Percentiles rank a stretch among this genome's conserved stretches.
These are phyloP conservation scores for Callorhinus ursinus DNA, from an alignment of 2,113 vertebrate species.

Conservation along the genomic window DNA sequence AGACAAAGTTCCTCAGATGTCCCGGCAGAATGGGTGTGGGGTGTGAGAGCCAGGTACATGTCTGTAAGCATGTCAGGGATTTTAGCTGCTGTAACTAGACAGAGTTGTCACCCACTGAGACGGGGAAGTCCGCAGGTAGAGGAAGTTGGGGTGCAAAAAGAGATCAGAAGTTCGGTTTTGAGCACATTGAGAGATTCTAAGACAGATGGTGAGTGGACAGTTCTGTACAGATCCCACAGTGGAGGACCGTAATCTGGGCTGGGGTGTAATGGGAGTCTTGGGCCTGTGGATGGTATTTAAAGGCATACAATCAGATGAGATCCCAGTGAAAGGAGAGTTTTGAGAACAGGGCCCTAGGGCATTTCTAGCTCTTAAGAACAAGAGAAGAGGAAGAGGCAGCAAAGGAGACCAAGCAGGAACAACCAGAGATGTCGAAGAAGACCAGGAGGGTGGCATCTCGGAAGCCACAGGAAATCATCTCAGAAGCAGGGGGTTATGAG, in stretches of 20 bases:
- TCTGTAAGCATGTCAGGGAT: accelerated
- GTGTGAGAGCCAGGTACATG: not conserved
- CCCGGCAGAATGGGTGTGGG: no score
- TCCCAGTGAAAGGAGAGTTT: not conserved
- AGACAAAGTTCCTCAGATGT: not conserved
- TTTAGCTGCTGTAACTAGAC: not conserved
- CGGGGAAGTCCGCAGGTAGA: not conserved
- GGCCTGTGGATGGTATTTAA: not conserved
- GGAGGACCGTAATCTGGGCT: accelerated
- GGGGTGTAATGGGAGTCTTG: accelerated
- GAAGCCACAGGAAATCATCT: not conserved
- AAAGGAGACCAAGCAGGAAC: no score
- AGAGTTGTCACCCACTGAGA: not conserved
- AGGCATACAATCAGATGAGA: no score
- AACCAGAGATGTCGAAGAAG: no score
- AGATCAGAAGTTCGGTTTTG: not conserved
- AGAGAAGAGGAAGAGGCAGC: no score
- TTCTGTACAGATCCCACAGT: accelerated
- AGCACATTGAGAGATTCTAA: accelerated
- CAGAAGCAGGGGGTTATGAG: no score
- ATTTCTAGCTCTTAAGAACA: not conserved
- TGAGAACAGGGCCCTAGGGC: not conserved
- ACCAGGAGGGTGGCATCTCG: not conserved
- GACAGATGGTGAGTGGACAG: accelerated
- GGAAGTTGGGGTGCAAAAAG: not conserved